phyloP scores from a whole-genome alignment of 2,888 invertebrate genomes.

The Glaucopsyche alexis region DNA sequence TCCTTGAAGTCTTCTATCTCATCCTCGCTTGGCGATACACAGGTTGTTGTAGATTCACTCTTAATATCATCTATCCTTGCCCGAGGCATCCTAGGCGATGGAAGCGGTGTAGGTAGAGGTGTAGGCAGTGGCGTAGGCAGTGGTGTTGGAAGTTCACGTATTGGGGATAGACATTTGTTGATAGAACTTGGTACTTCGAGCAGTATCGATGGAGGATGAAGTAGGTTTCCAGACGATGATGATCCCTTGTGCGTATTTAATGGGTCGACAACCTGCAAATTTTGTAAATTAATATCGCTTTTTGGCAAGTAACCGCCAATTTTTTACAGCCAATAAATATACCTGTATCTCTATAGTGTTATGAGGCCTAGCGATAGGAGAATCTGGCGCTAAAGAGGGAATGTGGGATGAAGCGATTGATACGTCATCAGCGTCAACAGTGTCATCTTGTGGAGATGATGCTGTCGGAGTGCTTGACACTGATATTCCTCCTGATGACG shows the following conservation, averaged over 20 bases:
- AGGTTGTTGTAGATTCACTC: slow-evolving; percentile 54
- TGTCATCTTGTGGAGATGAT: slow-evolving; percentile 87
- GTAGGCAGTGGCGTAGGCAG: slow-evolving; percentile 82
- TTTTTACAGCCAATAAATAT: slow-evolving; percentile 18
- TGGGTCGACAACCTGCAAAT: slow-evolving; percentile 81
- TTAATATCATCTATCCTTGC: slow-evolving; percentile 60
- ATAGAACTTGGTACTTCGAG: slow-evolving; percentile 87
- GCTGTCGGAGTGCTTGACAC: slow-evolving; percentile 86
- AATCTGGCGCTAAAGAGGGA: slow-evolving; percentile 81
- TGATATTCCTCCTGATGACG: slow-evolving; percentile 82
- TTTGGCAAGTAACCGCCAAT: neutral
- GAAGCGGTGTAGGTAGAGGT: slow-evolving; percentile 84
- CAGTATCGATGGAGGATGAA: slow-evolving; percentile 87
- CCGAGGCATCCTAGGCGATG: slow-evolving; percentile 69
- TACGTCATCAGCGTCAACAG: slow-evolving; percentile 84
- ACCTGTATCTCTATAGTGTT: slow-evolving; percentile 76
- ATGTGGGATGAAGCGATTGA: slow-evolving; percentile 84
- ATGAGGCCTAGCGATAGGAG: slow-evolving; percentile 75
- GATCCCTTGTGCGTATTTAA: slow-evolving; percentile 82
- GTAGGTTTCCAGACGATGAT: slow-evolving; percentile 77
- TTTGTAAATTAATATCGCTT: neutral
- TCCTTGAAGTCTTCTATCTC: slow-evolving; percentile 69
- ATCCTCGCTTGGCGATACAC: slow-evolving; percentile 68
- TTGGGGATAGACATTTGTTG: slow-evolving; percentile 89
- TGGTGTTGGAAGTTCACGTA: slow-evolving; percentile 87